Conservation (phyloP, 2,113 vertebrate genomes). For the Microtus ochrogaster region DNA sequence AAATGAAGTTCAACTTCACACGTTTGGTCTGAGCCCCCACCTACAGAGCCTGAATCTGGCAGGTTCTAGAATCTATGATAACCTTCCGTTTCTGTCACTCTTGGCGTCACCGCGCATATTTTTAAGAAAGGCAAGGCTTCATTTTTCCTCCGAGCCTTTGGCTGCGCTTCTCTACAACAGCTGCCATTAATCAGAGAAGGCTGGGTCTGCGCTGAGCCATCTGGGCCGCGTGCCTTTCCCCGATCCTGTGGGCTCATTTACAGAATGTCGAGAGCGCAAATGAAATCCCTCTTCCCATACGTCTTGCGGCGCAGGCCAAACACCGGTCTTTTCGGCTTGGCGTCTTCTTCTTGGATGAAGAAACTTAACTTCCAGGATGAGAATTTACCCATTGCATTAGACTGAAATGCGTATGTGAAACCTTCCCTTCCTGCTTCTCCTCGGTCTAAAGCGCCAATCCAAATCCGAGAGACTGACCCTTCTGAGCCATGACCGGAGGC, state of each 20-base stretch:
- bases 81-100: slow-evolving; percentile 78
- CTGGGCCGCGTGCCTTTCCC: slow-evolving; percentile 61
- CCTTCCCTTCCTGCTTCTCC: not conserved
- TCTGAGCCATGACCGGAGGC: not conserved
- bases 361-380: not conserved
- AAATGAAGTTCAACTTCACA: slow-evolving; percentile 51
- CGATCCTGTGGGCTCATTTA: slow-evolving; percentile 47
- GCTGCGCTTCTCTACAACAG: slow-evolving; percentile 80
- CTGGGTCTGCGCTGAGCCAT: slow-evolving; percentile 61
- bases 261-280: slow-evolving; percentile 29
- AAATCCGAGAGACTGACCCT: not conserved
- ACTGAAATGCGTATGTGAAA: not conserved
- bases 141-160: slow-evolving; percentile 84
- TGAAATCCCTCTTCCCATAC: slow-evolving; percentile 35
- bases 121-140: slow-evolving; percentile 79
- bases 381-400: not conserved
- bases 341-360: not conserved
- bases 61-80: not conserved
- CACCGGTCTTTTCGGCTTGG: not conserved
- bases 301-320: slow-evolving; percentile 40
- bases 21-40: not conserved
- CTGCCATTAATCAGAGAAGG: slow-evolving; percentile 85
- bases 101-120: slow-evolving; percentile 73
- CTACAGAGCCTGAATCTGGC: slow-evolving; percentile 18
- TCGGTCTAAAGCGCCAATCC: not conserved